Evolutionary conservation across 2,797 vertebrate genomes (phyloP), one percentile per base, ranked within the genome.

Genomic region (Arrhamphus sclerolepis): DNA sequence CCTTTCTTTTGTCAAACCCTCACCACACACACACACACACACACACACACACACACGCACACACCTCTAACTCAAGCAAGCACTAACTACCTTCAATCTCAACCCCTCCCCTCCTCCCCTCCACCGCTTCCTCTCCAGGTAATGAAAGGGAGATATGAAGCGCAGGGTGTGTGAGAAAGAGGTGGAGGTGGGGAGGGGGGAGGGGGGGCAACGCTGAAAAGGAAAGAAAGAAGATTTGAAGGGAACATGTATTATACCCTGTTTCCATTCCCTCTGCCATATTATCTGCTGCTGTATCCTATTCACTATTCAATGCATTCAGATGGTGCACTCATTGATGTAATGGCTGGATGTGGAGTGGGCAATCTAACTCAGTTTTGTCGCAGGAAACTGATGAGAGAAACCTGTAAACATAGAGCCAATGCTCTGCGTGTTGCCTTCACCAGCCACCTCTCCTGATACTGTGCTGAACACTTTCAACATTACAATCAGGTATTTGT

Each of bases 61-160:
- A 62, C 82, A 75, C 72, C 62, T 74, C 71, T 68, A 18, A 79
- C 80, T 72, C 49, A 70, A 26, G 24, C 77, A 81, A 82, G 62
- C 86, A 66, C 82, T 81, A 83, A 82, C 81, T 88, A 81, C 79
- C 75, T 84, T 83, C 80, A 87, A 70, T 80, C 78, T 82, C 67
- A 55, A 29, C 57, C 72, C 66, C 77, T 56, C 66, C n/a, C 51
- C 40, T 38, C 53, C 41, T 20, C 57, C 60, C 55, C 59, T 48
- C 52, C 31, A 7, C 57, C 7, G 24, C 73, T 72, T 80, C 75
- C 67, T 83, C 78, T 86, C 81, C 84, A 88, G 83, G 86, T 90
- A 85, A 89, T 89, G 85, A 88, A 88, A 85, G 68, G 67, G 77
- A 82, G 85, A 83, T 86, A 83, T 82, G 82, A 85, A 71, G 64